These are phyloP conservation scores for Chanos chanos DNA, from an alignment of 2,797 vertebrate species.

Conservation along the genomic window DNA sequence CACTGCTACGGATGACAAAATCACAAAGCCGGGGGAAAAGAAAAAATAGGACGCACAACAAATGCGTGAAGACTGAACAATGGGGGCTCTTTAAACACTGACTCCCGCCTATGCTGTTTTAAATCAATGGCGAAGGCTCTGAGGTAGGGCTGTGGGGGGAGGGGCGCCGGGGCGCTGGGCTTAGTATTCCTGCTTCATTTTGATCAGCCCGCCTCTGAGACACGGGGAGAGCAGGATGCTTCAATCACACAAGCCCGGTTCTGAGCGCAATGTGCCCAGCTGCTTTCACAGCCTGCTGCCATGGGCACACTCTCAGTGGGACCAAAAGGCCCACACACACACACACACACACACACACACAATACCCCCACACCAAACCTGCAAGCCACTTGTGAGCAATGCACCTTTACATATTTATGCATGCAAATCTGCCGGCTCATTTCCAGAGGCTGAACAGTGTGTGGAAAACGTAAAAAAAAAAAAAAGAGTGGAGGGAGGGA, in stretches of 20 bases:
- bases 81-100: no score
- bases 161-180: no score
- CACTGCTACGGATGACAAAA: constrained; percentile 34
- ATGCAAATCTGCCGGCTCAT: constrained; percentile 60
- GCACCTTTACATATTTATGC: constrained; percentile 61
- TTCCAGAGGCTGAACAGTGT: constrained; percentile 60
- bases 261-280: constrained; percentile 2
- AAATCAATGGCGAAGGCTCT: no score
- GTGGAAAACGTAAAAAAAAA: constrained; percentile 40
- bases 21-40: no score
- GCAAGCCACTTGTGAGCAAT: constrained; percentile 38
- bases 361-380: constrained; percentile 35
- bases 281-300: constrained; percentile 2
- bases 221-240: no score
- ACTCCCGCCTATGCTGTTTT: no score
- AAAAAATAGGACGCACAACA: no score
- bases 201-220: no score
- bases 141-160: no score
- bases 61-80: no score
- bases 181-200: no score
- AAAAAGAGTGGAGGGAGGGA: background rate
- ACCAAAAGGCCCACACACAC: constrained; percentile 1
- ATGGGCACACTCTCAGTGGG: constrained; percentile 16
- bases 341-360: no score
- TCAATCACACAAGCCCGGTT: background rate